Percentiles rank a stretch among this genome's conserved stretches.
phyloP scores from a whole-genome alignment of 2,888 invertebrate genomes.

The Noctuana brunneofusca region DNA sequence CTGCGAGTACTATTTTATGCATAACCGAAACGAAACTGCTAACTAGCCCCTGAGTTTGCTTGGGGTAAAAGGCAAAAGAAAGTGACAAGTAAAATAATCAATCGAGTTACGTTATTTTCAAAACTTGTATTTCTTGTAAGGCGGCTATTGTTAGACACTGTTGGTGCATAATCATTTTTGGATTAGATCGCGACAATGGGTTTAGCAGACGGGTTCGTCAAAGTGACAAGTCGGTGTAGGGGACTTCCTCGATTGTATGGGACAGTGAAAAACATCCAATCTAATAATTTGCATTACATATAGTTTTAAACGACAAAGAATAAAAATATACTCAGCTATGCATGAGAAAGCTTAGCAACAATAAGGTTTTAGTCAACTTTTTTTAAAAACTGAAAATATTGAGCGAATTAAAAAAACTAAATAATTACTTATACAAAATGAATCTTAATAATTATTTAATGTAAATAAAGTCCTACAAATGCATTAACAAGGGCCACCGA shows the following conservation, averaged over 20 bases:
- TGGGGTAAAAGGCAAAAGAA: constrained; percentile 64
- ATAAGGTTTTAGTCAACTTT: too few species aligned
- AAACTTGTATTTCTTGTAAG: constrained; percentile 71
- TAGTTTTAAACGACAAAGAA: neutral
- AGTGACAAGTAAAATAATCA: constrained; percentile 60
- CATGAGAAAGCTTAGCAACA: neutral
- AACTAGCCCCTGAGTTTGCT: constrained; percentile 47
- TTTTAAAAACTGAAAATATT: too few species aligned
- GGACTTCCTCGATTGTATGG: constrained; percentile 53
- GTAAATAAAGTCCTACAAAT: too few species aligned
- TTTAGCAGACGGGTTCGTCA: constrained; percentile 61
- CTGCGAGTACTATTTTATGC: too few species aligned
- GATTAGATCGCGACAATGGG: constrained; percentile 67
- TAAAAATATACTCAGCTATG: neutral
- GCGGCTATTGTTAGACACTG: constrained; percentile 57
- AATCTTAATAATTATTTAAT: too few species aligned
- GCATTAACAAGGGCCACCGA: too few species aligned
- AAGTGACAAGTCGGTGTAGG: constrained; percentile 61
- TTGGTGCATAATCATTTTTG: constrained; percentile 71
- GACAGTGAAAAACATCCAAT: constrained; percentile 45
- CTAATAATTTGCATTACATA: constrained; percentile 2
- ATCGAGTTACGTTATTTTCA: constrained; percentile 62
- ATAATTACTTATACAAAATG: too few species aligned
- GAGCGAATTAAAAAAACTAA: too few species aligned
- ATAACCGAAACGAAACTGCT: constrained; percentile 48